Conservation (phyloP, 37 sponge, comb jelly and placozoan genomes). For the Oscarella lobularis region DNA sequence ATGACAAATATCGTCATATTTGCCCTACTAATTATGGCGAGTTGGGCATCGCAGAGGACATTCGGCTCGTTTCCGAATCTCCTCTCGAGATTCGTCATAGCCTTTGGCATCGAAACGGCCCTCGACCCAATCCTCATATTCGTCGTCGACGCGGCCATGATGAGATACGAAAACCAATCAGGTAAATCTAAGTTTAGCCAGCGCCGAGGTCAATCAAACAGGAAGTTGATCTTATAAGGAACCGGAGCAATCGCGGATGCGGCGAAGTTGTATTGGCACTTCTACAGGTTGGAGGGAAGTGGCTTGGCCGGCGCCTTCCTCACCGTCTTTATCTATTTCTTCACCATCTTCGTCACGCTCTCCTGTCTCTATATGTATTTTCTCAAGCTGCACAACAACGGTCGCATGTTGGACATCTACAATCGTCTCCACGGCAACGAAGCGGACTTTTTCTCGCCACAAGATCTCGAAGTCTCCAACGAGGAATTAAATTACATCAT, state of each 20-base stretch:
- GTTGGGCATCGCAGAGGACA: conserved; percentile 3
- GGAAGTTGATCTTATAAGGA: background rate
- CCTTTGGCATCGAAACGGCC: conserved; percentile 10
- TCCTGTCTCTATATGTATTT: conserved; percentile 30
- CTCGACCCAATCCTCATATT: conserved; percentile 1
- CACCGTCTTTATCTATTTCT: conserved; percentile 28
- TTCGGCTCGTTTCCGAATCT: conserved; percentile 6
- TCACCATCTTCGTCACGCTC: conserved; percentile 15
- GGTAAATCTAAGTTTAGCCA: background rate
- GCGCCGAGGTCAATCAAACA: background rate
- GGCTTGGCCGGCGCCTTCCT: conserved; percentile 20
- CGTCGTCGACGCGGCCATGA: background rate
- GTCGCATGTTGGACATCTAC: conserved; percentile 19
- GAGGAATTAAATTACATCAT: conserved; percentile 27
- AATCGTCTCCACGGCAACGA: conserved; percentile 16
- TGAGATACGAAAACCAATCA: background rate
- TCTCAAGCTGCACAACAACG: conserved; percentile 21
- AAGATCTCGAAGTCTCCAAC: conserved; percentile 22
- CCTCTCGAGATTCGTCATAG: background rate
- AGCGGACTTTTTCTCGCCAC: conserved; percentile 27
- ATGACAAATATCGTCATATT: conserved; percentile 5
- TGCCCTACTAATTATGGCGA: background rate
- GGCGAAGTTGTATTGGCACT: conserved; percentile 18
- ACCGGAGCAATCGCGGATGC: conserved; percentile 19
- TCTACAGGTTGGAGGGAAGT: conserved; percentile 13